Evolutionary conservation across 2,888 invertebrate genomes (phyloP).

Genomic region (Amblyjoppa fuscipennis): DNA sequence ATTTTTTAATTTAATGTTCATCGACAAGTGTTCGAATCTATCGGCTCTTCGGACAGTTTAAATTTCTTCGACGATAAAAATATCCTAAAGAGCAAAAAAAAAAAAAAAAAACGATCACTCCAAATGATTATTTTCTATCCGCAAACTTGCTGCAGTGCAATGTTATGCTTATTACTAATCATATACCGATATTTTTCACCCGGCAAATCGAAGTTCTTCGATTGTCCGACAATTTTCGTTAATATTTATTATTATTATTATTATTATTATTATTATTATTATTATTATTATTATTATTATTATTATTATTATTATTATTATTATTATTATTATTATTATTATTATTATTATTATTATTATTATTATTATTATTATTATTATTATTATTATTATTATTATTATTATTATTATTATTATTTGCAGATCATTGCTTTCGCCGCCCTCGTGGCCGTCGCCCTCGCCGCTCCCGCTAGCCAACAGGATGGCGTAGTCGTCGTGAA

Average conservation of each 20-base stretch:
- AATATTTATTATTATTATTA: slow-evolving; percentile 13
- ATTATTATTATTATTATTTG: slow-evolving; percentile 33
- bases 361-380: slow-evolving; percentile 18
- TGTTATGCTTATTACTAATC: too few relatives aligned
- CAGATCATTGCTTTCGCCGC: slow-evolving; percentile 76
- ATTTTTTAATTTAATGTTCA: too few relatives aligned
- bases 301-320: background rate
- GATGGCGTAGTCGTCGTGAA: slow-evolving; percentile 71
- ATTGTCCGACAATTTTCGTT: background rate
- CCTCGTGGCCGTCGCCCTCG: slow-evolving; percentile 76
- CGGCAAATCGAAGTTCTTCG: background rate
- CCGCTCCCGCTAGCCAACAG: slow-evolving; percentile 68
- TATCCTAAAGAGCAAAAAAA: background rate
- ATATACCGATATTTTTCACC: too few relatives aligned
- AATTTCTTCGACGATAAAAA: background rate
- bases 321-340: slow-evolving; percentile 20
- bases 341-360: background rate
- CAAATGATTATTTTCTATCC: too few relatives aligned
- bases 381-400: background rate
- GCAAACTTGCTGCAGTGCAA: too few relatives aligned
- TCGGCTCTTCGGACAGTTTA: background rate
- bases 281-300: slow-evolving; percentile 19
- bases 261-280: background rate
- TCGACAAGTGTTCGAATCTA: background rate
- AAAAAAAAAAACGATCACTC: too few relatives aligned